phyloP scores from a whole-genome alignment of 2,797 vertebrate genomes.

The Pampus argenteus region DNA sequence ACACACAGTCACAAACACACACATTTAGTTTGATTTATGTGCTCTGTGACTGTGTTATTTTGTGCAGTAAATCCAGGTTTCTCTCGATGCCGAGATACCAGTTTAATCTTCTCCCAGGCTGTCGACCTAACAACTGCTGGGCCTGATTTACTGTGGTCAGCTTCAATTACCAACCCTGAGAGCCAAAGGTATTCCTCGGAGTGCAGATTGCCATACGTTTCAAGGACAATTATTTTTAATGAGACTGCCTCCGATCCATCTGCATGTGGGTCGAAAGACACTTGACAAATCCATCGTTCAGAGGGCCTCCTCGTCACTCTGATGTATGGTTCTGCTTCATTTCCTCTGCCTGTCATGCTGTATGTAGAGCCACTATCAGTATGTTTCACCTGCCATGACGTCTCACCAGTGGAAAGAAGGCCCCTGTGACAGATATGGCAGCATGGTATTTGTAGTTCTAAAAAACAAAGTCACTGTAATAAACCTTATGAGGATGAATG shows the following conservation, averaged over 20 bases:
- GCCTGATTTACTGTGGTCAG: slow-evolving; percentile 80
- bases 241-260: slow-evolving; percentile 77
- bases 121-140: slow-evolving; percentile 60
- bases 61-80: slow-evolving; percentile 76
- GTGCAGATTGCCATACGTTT: slow-evolving; percentile 73
- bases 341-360: slow-evolving; percentile 70
- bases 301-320: slow-evolving; percentile 65
- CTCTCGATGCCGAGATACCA: slow-evolving; percentile 62
- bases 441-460: slow-evolving; percentile 53
- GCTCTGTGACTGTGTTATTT: slow-evolving; percentile 64
- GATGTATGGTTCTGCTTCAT: slow-evolving; percentile 75
- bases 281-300: slow-evolving; percentile 79
- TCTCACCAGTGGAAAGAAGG: slow-evolving; percentile 30
- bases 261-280: slow-evolving; percentile 74
- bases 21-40: slow-evolving; percentile 72
- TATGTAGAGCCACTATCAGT: slow-evolving; percentile 59
- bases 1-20: slow-evolving; percentile 22
- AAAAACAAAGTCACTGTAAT: slow-evolving; percentile 34
- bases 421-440: slow-evolving; percentile 46
- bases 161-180: slow-evolving; percentile 74
- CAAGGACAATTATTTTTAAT: slow-evolving; percentile 84
- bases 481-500: slow-evolving; percentile 30
- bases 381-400: slow-evolving; percentile 58
- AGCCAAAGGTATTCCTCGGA: slow-evolving; percentile 74
- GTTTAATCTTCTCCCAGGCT: slow-evolving; percentile 73